Evolutionary conservation across 2,888 invertebrate species (phyloP).

Genomic region (Hydriomena furcata): DNA sequence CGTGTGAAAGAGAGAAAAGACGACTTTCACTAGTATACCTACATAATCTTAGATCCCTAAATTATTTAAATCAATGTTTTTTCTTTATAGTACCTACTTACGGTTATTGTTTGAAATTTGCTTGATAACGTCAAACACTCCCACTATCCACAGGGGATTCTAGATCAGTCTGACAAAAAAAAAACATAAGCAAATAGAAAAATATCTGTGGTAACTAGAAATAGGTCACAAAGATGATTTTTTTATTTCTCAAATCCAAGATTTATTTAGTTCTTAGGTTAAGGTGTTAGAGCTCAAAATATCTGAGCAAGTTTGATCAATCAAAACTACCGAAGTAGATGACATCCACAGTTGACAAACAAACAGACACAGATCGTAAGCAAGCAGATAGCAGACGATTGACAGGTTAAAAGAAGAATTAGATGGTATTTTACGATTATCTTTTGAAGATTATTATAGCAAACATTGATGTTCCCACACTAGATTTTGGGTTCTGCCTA

Average conservation of each 20-base stretch:
- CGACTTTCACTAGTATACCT: too few relatives aligned
- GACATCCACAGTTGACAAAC: slow-evolving; percentile 28
- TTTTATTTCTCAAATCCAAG: slow-evolving; percentile 1
- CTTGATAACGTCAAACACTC: too few relatives aligned
- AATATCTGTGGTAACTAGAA: slow-evolving; percentile 4
- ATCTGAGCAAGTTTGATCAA: not conserved
- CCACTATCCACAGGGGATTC: too few relatives aligned
- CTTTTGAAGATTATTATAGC: slow-evolving; percentile 40
- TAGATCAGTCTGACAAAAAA: not conserved
- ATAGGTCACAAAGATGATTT: slow-evolving; percentile 18
- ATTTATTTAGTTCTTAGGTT: not conserved
- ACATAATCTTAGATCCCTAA: too few relatives aligned
- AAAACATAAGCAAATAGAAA: not conserved
- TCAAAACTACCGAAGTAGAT: slow-evolving; percentile 22
- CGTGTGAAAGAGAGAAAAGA: too few relatives aligned
- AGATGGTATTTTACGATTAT: slow-evolving; percentile 48
- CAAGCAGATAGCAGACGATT: slow-evolving; percentile 41
- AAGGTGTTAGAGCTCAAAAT: slow-evolving; percentile 9
- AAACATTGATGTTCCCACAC: slow-evolving; percentile 43
- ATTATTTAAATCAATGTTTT: too few relatives aligned
- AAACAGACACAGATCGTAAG: slow-evolving; percentile 25
- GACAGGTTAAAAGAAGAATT: slow-evolving; percentile 57
- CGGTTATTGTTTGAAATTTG: too few relatives aligned
- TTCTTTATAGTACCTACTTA: too few relatives aligned
- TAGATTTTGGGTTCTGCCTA: slow-evolving; percentile 16